These are phyloP conservation scores for Margarornis squamiger DNA, from an alignment of 2,797 vertebrate species.

Conservation along the genomic window DNA sequence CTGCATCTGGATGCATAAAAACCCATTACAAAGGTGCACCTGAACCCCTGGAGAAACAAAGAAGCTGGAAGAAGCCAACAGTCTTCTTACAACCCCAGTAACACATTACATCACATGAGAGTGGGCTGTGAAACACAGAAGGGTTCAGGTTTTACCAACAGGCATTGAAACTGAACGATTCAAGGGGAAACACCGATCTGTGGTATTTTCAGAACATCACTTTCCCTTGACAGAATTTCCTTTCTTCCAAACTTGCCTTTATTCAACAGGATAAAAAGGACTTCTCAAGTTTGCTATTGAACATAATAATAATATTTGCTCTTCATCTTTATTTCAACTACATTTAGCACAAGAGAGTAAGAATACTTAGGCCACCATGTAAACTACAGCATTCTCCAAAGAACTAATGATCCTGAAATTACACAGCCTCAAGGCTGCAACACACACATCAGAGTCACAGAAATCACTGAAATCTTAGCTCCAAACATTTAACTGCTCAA, in stretches of 20 bases:
- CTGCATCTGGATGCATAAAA: neutral
- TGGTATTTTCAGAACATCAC: neutral
- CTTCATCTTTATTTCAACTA: neutral
- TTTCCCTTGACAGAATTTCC: neutral
- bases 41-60: neutral
- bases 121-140: neutral
- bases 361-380: neutral
- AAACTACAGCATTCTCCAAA: neutral
- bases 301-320: neutral
- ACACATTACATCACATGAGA: neutral
- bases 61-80: neutral
- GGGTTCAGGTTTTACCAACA: neutral
- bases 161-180: neutral
- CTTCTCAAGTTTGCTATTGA: neutral
- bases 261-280: neutral
- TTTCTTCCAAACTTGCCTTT: neutral
- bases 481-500: neutral
- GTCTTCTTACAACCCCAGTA: neutral
- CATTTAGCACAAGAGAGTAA: neutral
- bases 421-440: neutral
- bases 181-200: neutral
- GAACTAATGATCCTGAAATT: neutral
- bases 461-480: neutral
- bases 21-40: neutral
- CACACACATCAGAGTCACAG: neutral